These are phyloP conservation scores for Leptobrachium leishanense DNA, from an alignment of 2,113 vertebrate genomes.

Conservation along the genomic window DNA sequence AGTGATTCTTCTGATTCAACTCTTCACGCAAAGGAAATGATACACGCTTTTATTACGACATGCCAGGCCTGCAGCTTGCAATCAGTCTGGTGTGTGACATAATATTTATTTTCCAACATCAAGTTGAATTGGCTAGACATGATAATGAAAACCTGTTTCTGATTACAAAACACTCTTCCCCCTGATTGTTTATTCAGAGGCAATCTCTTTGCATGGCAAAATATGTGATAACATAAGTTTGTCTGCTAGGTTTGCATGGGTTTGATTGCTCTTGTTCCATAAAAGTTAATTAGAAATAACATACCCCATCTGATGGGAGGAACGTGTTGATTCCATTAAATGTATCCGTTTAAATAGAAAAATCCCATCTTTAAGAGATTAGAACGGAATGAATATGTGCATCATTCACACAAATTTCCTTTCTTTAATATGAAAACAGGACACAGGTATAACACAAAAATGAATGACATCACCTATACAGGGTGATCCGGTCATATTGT, in stretches of 20 bases:
- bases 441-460: too few relatives aligned
- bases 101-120: slow-evolving; percentile 39
- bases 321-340: slow-evolving; percentile 4
- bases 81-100: slow-evolving; percentile 17
- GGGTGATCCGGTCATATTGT: too few relatives aligned
- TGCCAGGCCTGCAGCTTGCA: slow-evolving; percentile 2
- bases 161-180: slow-evolving; percentile 22
- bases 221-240: slow-evolving; percentile 21
- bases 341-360: slow-evolving; percentile 6
- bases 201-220: neutral
- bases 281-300: slow-evolving; percentile 33
- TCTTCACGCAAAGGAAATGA: slow-evolving; percentile 8
- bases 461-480: too few relatives aligned
- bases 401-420: too few relatives aligned
- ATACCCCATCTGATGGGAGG: neutral
- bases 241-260: slow-evolving; percentile 12
- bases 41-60: slow-evolving; percentile 2
- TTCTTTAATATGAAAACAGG: too few relatives aligned
- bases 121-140: slow-evolving; percentile 27
- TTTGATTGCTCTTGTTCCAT: slow-evolving; percentile 21
- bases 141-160: slow-evolving; percentile 24
- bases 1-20: slow-evolving; percentile 14
- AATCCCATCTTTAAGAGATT: neutral
- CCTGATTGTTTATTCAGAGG: slow-evolving; percentile 8
- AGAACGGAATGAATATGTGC: neutral